Percentiles rank a stretch among this genome's conserved stretches.
Evolutionary conservation across 2,797 vertebrate species (phyloP).

Genomic region (Garrulus glandarius): DNA sequence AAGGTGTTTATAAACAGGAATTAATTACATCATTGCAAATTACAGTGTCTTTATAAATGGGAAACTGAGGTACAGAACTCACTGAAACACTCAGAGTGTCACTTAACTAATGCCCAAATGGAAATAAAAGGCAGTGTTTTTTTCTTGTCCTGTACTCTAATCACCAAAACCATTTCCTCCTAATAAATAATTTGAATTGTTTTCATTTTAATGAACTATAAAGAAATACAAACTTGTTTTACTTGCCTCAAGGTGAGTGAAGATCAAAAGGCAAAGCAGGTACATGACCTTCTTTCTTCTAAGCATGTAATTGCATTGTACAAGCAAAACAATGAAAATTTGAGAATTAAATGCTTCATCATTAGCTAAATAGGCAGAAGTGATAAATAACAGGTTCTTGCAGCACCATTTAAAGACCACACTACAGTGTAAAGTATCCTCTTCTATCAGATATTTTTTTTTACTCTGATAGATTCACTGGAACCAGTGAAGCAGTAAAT

Average conservation of each 20-base stretch:
- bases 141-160: background rate
- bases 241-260: background rate
- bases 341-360: conserved; percentile 36
- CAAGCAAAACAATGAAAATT: background rate
- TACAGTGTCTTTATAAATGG: background rate
- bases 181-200: conserved; percentile 16
- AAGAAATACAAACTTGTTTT: background rate
- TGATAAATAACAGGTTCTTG: background rate
- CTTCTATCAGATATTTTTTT: conserved; percentile 12
- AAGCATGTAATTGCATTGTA: background rate
- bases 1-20: background rate
- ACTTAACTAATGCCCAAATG: background rate
- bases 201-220: conserved; percentile 17
- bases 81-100: background rate
- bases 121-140: background rate
- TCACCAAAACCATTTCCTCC: background rate
- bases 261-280: background rate
- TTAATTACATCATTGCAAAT: background rate
- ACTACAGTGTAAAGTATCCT: background rate
- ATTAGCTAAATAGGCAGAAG: conserved; percentile 33
- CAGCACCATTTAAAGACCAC: background rate
- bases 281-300: background rate
- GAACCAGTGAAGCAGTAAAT: conserved; percentile 57
- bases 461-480: background rate
- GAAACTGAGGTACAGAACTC: background rate